Evolutionary conservation across 1,140 invertebrate genomes (phyloP).

Genomic region (Rhopalosiphum maidis): DNA sequence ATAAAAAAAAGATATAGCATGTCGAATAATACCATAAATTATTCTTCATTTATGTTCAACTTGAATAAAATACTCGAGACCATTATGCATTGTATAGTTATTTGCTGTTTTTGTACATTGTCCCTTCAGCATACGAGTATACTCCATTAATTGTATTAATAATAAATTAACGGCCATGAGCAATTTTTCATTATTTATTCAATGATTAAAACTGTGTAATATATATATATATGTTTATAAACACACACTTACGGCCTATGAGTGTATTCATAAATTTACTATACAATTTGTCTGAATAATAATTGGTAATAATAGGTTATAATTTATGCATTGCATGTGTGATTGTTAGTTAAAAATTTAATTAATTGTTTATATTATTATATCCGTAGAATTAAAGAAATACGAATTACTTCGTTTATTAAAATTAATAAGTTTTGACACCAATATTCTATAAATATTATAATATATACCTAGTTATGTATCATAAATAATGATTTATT

Average conservation of each 20-base stretch:
- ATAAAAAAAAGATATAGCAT: neutral
- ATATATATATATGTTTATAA: neutral
- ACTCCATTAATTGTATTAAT: neutral
- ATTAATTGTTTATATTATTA: neutral
- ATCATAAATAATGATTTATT: neutral
- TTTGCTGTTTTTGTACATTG: neutral
- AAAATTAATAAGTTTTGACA: neutral
- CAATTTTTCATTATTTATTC: neutral
- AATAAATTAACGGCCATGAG: conserved; percentile 8
- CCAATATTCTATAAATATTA: neutral
- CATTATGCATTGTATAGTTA: neutral
- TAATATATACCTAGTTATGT: neutral
- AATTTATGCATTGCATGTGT: neutral
- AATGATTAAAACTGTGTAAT: neutral
- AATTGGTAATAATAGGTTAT: neutral
- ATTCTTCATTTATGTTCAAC: neutral
- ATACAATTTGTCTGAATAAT: neutral
- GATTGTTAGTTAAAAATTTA: neutral
- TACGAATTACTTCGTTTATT: neutral
- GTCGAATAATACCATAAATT: neutral
- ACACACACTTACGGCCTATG: neutral
- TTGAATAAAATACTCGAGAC: neutral
- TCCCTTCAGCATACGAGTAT: neutral
- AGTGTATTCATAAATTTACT: neutral
- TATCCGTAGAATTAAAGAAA: neutral